Evolutionary conservation across 1,140 invertebrate species (phyloP).

Genomic region (Drosophila bifasciata): DNA sequence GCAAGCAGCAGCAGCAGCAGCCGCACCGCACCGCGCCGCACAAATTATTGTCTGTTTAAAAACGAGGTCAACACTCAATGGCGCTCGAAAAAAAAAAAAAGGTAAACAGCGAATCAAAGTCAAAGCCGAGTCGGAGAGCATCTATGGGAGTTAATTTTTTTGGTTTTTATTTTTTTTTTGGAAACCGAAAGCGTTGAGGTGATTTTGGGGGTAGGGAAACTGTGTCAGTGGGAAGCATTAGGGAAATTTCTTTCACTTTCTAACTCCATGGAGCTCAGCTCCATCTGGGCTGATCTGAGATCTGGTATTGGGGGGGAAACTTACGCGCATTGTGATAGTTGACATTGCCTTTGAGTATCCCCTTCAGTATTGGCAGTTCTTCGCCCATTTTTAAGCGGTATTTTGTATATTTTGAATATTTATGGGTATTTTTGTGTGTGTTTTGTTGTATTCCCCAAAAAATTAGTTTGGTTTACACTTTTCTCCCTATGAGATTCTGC

Average conservation of each 20-base stretch:
- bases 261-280: slow-evolving; percentile 10
- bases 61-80: slow-evolving; percentile 81
- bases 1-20: slow-evolving; percentile 48
- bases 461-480: slow-evolving; percentile 33
- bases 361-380: slow-evolving; percentile 94
- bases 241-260: slow-evolving; percentile 43
- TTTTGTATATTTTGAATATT: slow-evolving; percentile 26
- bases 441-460: slow-evolving; percentile 15
- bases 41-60: slow-evolving; percentile 56
- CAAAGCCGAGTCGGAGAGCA: slow-evolving; percentile 31
- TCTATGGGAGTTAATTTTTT: slow-evolving; percentile 35
- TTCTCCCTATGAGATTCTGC: slow-evolving; percentile 22
- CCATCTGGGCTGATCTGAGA: not conserved
- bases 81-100: slow-evolving; percentile 58
- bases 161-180: slow-evolving; percentile 22
- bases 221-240: slow-evolving; percentile 35
- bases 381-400: slow-evolving; percentile 88
- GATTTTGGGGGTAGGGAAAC: slow-evolving; percentile 21
- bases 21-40: slow-evolving; percentile 47
- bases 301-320: slow-evolving; percentile 85
- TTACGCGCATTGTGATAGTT: slow-evolving; percentile 96
- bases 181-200: slow-evolving; percentile 61
- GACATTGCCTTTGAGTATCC: slow-evolving; percentile 93
- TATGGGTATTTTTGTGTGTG: slow-evolving; percentile 10
- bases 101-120: slow-evolving; percentile 66